These are phyloP conservation scores for Barnardius zonarius DNA, from an alignment of 2,113 vertebrate species.

Conservation along the genomic window DNA sequence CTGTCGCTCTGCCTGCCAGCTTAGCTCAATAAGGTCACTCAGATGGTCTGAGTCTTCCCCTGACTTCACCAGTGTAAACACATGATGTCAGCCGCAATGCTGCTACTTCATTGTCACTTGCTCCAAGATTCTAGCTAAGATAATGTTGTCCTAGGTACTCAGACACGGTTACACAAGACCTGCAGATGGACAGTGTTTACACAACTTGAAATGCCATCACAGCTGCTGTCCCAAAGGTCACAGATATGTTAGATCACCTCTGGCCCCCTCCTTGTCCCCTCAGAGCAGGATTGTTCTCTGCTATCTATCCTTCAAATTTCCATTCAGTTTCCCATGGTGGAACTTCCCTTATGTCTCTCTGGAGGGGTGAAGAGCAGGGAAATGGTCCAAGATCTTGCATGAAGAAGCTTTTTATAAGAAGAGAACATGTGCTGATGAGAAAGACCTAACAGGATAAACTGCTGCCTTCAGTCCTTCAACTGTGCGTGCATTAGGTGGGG, in stretches of 20 bases:
- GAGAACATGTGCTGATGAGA: background rate
- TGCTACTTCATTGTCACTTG: slow-evolving; percentile 11
- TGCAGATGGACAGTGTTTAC: slow-evolving; percentile 52
- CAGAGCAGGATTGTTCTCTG: slow-evolving; percentile 3
- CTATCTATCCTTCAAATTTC: slow-evolving; percentile 10
- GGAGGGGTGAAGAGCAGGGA: background rate
- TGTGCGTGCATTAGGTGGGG: background rate
- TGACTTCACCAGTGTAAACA: slow-evolving; percentile 48
- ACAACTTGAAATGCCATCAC: slow-evolving; percentile 42
- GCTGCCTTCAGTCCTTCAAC: background rate
- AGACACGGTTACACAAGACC: slow-evolving; percentile 47
- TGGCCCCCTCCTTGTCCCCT: background rate
- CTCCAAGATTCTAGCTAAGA: slow-evolving; percentile 46
- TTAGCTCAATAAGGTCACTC: slow-evolving; percentile 39
- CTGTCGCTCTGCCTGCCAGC: background rate
- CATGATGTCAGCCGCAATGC: slow-evolving; percentile 33
- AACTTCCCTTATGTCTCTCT: slow-evolving; percentile 20
- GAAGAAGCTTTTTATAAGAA: slow-evolving; percentile 4
- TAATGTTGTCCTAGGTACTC: slow-evolving; percentile 36
- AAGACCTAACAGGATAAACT: background rate
- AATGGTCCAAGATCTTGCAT: background rate
- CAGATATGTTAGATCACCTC: slow-evolving; percentile 38
- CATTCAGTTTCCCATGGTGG: slow-evolving; percentile 23
- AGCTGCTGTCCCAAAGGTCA: slow-evolving; percentile 54
- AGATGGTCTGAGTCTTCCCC: slow-evolving; percentile 25